These are phyloP conservation scores for Poecile montanus DNA, from an alignment of 2,797 vertebrate species.

Conservation along the genomic window DNA sequence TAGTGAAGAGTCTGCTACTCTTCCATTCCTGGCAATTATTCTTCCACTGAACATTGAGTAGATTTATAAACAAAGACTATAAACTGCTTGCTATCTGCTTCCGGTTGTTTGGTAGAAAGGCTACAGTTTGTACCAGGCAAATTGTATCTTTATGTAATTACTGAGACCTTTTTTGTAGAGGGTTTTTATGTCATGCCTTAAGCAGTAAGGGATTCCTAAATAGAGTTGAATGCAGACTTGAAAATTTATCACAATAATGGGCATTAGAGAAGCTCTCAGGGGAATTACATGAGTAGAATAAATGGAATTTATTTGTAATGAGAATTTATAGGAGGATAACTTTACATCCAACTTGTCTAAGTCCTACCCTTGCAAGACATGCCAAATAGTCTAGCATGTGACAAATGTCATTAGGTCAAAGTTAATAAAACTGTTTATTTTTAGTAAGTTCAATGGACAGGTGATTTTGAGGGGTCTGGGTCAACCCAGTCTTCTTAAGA, in stretches of 20 bases:
- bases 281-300: background rate
- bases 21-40: background rate
- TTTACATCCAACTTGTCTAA: background rate
- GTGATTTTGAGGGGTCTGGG: background rate
- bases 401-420: background rate
- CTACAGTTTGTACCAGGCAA: background rate
- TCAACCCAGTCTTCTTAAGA: background rate
- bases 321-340: background rate
- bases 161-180: background rate
- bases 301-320: background rate
- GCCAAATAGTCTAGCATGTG: background rate
- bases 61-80: background rate
- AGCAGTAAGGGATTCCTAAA: background rate
- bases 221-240: background rate
- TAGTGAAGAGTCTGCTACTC: background rate
- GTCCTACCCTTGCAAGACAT: background rate
- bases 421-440: background rate
- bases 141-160: background rate
- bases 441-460: background rate
- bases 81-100: background rate
- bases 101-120: background rate
- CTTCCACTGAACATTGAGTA: background rate
- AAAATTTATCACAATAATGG: background rate
- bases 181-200: background rate
- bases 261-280: background rate